Conservation (phyloP, 64 coral and sea anemone species). For the Platygyra sinensis region DNA sequence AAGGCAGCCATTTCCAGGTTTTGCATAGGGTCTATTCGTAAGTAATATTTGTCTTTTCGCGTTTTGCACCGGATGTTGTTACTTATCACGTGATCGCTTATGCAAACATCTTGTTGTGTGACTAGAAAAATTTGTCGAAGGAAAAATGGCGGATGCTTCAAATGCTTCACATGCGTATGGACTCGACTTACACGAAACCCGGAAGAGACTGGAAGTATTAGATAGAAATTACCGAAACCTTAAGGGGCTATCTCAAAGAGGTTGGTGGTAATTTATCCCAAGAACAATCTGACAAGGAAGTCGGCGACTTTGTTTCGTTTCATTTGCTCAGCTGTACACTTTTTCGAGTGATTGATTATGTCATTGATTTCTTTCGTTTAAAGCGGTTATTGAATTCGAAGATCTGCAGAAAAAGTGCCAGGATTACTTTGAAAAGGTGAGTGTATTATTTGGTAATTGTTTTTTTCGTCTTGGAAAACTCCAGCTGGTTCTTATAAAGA, state of each 20-base stretch:
- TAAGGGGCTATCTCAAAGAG: slow-evolving; percentile 48
- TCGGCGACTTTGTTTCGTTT: not conserved
- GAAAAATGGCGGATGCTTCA: slow-evolving; percentile 35
- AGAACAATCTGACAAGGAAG: not conserved
- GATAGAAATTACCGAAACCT: slow-evolving; percentile 43
- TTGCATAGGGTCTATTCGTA: too few relatives aligned
- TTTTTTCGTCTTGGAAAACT: not conserved
- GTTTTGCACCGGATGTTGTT: slow-evolving; percentile 3
- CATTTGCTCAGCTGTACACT: slow-evolving; percentile 5
- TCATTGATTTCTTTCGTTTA: not conserved
- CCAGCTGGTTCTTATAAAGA: slow-evolving; percentile 33
- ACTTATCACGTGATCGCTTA: slow-evolving; percentile 8
- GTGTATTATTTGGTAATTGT: slow-evolving; percentile 5
- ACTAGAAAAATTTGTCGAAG: not conserved
- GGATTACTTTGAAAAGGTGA: slow-evolving; percentile 57
- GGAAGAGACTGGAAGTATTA: slow-evolving; percentile 27
- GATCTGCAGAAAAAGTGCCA: slow-evolving; percentile 50
- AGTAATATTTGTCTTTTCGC: not conserved
- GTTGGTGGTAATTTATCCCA: not conserved
- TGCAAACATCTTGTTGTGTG: not conserved
- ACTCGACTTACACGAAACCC: slow-evolving; percentile 20
- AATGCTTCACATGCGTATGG: not conserved
- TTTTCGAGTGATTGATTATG: slow-evolving; percentile 20
- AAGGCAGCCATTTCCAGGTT: too few relatives aligned
- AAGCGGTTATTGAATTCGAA: slow-evolving; percentile 65